A percentile compares a stretch with the other conserved stretches of the same genome.
Evolutionary conservation across 1,140 invertebrate species (phyloP).

Genomic region (Antheraea mylitta): DNA sequence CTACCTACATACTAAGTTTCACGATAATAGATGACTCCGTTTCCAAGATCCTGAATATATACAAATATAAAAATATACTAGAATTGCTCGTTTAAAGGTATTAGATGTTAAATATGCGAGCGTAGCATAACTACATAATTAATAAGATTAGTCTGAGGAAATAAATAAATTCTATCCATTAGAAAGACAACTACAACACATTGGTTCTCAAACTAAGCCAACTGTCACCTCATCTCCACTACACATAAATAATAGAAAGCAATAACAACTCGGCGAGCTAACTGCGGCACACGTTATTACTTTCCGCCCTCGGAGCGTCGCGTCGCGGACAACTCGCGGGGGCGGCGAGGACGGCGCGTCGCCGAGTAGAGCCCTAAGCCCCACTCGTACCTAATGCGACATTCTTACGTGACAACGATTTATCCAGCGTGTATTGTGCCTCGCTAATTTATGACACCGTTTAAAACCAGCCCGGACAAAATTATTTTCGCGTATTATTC

Average conservation of each 20-base stretch:
- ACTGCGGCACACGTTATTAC: constrained; percentile 64
- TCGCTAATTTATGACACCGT: constrained; percentile 54
- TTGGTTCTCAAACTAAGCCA: constrained; percentile 23
- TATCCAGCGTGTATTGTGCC: constrained; percentile 68
- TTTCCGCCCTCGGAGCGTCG: constrained; percentile 20
- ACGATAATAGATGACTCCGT: no score
- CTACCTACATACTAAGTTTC: no score
- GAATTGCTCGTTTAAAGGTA: no score
- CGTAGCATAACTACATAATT: no score
- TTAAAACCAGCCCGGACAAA: constrained; percentile 51
- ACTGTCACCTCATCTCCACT: constrained; percentile 42
- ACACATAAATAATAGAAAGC: constrained; percentile 69
- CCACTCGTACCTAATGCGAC: constrained; percentile 52
- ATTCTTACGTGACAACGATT: constrained; percentile 75
- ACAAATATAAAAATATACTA: no score
- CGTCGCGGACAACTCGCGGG: not conserved
- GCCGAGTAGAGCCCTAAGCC: not conserved
- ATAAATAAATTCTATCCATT: no score
- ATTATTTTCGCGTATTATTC: constrained; percentile 37
- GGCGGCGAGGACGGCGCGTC: constrained; percentile 1
- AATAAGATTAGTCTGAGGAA: no score
- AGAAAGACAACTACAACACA: not conserved
- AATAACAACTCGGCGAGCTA: constrained; percentile 53
- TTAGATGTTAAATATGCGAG: no score
- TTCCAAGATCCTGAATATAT: no score